Evolutionary conservation across 2,797 vertebrate genomes (phyloP).

Genomic region (Diglossa cyanea): DNA sequence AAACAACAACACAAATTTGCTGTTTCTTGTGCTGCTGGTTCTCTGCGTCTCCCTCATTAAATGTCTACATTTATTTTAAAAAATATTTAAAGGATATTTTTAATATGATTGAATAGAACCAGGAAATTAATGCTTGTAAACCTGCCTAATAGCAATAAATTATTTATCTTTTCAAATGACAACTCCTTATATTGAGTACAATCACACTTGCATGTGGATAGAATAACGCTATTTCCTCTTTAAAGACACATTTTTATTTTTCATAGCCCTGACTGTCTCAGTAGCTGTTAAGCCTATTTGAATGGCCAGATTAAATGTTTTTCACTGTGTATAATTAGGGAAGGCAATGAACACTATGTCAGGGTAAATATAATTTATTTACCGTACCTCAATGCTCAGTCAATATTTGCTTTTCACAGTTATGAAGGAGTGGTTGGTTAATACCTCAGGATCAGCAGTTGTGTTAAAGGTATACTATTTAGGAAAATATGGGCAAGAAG

Average conservation of each 20-base stretch:
- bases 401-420: constrained; percentile 64
- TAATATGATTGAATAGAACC: constrained; percentile 12
- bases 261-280: neutral
- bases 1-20: constrained; percentile 53
- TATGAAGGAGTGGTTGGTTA: constrained; percentile 21
- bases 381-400: constrained; percentile 19
- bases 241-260: constrained; percentile 40
- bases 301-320: constrained; percentile 43
- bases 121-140: constrained; percentile 59
- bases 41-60: neutral
- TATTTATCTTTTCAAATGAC: constrained; percentile 57
- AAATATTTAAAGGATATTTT: neutral
- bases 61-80: neutral
- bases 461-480: neutral
- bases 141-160: constrained; percentile 44
- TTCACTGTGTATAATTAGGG: constrained; percentile 42
- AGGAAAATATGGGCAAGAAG: neutral
- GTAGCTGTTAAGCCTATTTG: constrained; percentile 33
- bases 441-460: neutral
- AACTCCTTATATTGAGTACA: constrained; percentile 15
- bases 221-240: neutral
- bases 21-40: neutral
- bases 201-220: neutral
- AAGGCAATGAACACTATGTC: constrained; percentile 48
- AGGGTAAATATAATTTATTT: constrained; percentile 62